phyloP scores from a whole-genome alignment of 1,140 invertebrate species.

The Phymastichus coffea region DNA sequence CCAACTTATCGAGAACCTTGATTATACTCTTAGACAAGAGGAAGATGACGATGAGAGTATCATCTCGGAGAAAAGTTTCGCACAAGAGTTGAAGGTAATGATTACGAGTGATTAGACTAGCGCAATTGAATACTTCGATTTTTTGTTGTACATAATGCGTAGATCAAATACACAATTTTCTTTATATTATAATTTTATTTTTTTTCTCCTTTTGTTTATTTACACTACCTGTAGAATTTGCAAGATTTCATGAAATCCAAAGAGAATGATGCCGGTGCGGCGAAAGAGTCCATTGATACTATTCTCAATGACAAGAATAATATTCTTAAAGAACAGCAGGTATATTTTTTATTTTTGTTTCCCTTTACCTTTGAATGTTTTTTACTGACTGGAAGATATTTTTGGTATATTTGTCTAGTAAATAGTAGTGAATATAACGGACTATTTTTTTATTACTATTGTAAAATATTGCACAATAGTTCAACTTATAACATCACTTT shows the following conservation, averaged over 20 bases:
- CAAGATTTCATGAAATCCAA: conserved; percentile 6
- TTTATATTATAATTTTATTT: too few relatives aligned
- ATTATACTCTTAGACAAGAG: neutral
- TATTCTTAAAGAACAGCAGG: conserved; percentile 4
- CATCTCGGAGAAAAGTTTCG: conserved; percentile 3
- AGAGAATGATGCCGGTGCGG: conserved; percentile 6
- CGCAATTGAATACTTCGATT: too few relatives aligned
- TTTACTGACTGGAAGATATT: too few relatives aligned
- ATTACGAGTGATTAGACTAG: neutral
- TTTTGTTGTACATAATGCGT: too few relatives aligned
- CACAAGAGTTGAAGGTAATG: conserved; percentile 10
- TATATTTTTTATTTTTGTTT: neutral
- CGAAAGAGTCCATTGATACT: conserved; percentile 15
- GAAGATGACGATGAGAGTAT: neutral
- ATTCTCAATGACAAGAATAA: conserved; percentile 4
- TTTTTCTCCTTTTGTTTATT: too few relatives aligned
- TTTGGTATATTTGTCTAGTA: too few relatives aligned
- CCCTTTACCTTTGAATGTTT: too few relatives aligned
- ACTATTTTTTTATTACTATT: too few relatives aligned
- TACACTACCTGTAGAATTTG: conserved; percentile 15
- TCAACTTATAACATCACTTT: too few relatives aligned
- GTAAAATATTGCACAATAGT: too few relatives aligned
- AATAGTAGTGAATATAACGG: too few relatives aligned
- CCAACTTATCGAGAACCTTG: neutral
- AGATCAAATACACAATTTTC: too few relatives aligned